Conservation (phyloP, 2,888 invertebrate species). For the Tortrix viridana region DNA sequence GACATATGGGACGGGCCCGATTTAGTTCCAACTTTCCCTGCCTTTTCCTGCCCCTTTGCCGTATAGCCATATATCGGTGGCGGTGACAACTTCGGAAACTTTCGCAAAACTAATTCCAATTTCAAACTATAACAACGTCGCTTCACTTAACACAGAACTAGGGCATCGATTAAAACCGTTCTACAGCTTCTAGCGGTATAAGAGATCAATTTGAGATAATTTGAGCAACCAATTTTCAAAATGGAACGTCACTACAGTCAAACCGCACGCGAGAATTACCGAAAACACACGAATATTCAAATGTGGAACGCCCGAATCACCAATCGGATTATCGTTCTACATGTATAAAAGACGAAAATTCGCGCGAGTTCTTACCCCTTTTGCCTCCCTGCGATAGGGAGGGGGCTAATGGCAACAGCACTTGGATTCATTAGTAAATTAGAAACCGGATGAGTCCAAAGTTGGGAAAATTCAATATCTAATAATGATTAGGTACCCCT, state of each 20-base stretch:
- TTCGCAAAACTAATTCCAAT: conserved; percentile 33
- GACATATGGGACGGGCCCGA: conserved; percentile 42
- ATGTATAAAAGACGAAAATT: conserved; percentile 83
- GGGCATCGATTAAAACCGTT: conserved; percentile 25
- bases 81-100: conserved; percentile 26
- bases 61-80: conserved; percentile 12
- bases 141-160: conserved; percentile 29
- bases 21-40: conserved; percentile 38
- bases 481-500: conserved; percentile 78
- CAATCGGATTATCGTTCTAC: conserved; percentile 83
- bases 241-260: conserved; percentile 58
- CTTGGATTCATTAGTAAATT: conserved; percentile 85
- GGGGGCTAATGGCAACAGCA: conserved; percentile 77
- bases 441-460: conserved; percentile 85
- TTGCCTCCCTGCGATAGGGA: conserved; percentile 51
- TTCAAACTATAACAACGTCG: conserved; percentile 13
- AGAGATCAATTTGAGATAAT: conserved; percentile 26
- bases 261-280: conserved; percentile 61
- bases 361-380: conserved; percentile 77
- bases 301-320: conserved; percentile 79
- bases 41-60: conserved; percentile 38
- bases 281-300: conserved; percentile 76
- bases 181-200: conserved; percentile 7
- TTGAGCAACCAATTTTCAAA: conserved; percentile 52
- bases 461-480: conserved; percentile 85